Conservation (phyloP, 1,140 invertebrate species). For the Tetraneura akinire region DNA sequence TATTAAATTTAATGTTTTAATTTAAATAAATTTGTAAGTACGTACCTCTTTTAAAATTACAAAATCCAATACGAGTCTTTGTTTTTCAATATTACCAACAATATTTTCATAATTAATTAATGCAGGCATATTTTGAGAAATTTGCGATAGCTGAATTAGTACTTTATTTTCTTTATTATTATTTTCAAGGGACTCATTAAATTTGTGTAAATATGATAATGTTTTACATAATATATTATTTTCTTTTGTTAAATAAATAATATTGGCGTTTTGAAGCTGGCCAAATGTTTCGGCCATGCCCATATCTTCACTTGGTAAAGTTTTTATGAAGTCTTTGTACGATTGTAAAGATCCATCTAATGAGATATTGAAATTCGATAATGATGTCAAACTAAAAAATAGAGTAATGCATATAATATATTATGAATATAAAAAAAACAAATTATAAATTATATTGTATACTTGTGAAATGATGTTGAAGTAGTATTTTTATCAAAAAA, state of each 20-base stretch:
- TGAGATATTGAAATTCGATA: not conserved
- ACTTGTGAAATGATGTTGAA: slow-evolving; percentile 52
- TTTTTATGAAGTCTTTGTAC: not conserved
- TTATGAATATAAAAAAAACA: not conserved
- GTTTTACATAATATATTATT: not conserved
- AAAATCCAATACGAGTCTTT: slow-evolving; percentile 40
- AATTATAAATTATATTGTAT: not conserved
- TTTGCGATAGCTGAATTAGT: not conserved
- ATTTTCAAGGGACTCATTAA: not conserved
- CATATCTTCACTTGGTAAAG: not conserved
- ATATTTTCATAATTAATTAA: not conserved
- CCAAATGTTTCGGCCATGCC: not conserved
- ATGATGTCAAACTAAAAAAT: not conserved
- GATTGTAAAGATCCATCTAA: not conserved
- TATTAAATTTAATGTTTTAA: too few species aligned
- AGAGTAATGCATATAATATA: not conserved
- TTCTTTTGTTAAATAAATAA: not conserved
- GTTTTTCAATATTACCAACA: not conserved
- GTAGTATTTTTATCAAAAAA: slow-evolving; percentile 75
- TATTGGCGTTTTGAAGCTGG: not conserved
- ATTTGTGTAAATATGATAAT: not conserved
- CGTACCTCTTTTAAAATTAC: slow-evolving; percentile 67
- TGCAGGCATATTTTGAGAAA: not conserved
- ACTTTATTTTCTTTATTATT: not conserved
- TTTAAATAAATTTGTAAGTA: not conserved